phyloP scores from a whole-genome alignment of 1,140 invertebrate species.

The Plodia interpunctella region DNA sequence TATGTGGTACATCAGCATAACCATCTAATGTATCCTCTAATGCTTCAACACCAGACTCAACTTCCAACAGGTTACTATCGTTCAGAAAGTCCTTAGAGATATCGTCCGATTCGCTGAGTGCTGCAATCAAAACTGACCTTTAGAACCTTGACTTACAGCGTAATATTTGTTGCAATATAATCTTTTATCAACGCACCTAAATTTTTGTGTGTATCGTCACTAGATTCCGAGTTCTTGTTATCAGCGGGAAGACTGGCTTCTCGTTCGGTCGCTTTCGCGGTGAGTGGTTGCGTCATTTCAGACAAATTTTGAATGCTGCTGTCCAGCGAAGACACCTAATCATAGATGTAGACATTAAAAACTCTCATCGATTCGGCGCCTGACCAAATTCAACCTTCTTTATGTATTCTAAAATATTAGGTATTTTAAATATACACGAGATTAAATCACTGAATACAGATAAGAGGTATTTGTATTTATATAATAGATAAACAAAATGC shows the following conservation, averaged over 20 bases:
- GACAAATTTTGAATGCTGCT: constrained; percentile 74
- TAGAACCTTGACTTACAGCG: background rate
- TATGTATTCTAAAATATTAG: too few species aligned
- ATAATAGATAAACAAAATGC: too few species aligned
- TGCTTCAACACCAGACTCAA: constrained; percentile 74
- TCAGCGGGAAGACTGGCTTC: constrained; percentile 45
- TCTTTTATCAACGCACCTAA: constrained; percentile 33
- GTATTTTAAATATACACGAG: too few species aligned
- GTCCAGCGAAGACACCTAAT: constrained; percentile 67
- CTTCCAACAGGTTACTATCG: constrained; percentile 55
- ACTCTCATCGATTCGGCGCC: too few species aligned
- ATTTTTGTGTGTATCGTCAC: constrained; percentile 70
- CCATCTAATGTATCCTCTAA: constrained; percentile 66
- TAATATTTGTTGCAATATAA: background rate
- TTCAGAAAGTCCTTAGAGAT: constrained; percentile 39
- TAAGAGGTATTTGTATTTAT: too few species aligned
- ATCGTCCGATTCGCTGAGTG: constrained; percentile 42
- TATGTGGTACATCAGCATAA: constrained; percentile 41
- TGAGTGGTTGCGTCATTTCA: constrained; percentile 60
- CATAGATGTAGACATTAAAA: constrained; percentile 14
- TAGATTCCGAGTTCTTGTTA: constrained; percentile 59
- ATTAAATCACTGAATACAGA: too few species aligned
- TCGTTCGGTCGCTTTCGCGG: constrained; percentile 53
- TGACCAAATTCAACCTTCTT: too few species aligned
- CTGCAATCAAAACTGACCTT: constrained; percentile 24